Base-by-base conservation (phyloP, 2,113 vertebrate species). In the Pterocles orientalis region DNA sequence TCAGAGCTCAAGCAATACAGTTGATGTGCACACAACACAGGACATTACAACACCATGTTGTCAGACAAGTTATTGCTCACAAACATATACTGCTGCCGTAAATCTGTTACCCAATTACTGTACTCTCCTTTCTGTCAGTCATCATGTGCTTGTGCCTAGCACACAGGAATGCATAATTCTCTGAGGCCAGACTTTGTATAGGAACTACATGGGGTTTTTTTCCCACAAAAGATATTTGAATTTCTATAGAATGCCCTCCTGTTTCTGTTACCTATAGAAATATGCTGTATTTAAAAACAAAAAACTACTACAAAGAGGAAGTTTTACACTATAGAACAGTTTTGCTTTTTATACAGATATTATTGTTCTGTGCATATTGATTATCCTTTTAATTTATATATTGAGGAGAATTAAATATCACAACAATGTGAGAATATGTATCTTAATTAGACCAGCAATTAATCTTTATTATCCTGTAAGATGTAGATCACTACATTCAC, bases 381-480 rank as follows among this genome's bases (percentile, higher is more conserved):
- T 68, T 53, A 68, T 50, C n/a, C 29, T 11, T 93, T 84, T 84
- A 81, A 76, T 60, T 95, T 50, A 76, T 23, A 34, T 81, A 89
- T 51, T 41, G n/a, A 72, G 68, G 57, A 62, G 14, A 90, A 76
- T 81, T 66, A 95, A 93, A 34, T 53, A 89, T 82, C 48, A 50
- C 69, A 88, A 45, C 62, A 76, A 54, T 61, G 24, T 64, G 72
- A 82, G 88, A 93, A 79, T 61, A 61, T 57, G 62, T 64, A 86
- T n/a, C 8, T 4, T 91, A 97, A 97, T 92, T 94, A 89, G 69
- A 82, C 48, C 80, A 94, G 88, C 92, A 96, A 95, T 96, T 96
- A 96, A 82, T 94, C 85, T 79, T 94, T 92, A 92, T 89, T 92
- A 92, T 72, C 76, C 26, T 39, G 86, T 54, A 77, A 92, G 77